These are phyloP conservation scores for Pollenia amentaria DNA, from an alignment of 2,888 invertebrate species.

Conservation along the genomic window DNA sequence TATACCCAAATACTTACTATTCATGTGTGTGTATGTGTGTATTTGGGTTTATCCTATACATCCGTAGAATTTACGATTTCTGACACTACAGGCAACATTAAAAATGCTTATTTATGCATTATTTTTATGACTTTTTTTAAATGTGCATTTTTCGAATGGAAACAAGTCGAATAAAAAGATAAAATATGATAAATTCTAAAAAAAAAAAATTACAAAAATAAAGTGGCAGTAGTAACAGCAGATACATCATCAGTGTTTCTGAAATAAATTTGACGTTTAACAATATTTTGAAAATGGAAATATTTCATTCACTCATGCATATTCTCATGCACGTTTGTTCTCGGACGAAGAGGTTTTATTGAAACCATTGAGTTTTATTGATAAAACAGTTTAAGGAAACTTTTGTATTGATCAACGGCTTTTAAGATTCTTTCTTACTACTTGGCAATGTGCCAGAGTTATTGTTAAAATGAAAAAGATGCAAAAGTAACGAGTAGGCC, in stretches of 20 bases:
- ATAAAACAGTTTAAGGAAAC: not conserved
- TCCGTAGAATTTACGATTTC: constrained; percentile 52
- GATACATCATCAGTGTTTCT: not conserved
- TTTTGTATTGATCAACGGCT: no score
- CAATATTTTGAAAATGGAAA: not conserved
- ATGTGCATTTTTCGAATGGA: constrained; percentile 35
- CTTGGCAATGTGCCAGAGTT: no score
- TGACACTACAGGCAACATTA: constrained; percentile 53
- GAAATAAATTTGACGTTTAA: not conserved
- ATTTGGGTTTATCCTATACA: not conserved
- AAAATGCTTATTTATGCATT: constrained; percentile 71
- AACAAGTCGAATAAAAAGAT: constrained; percentile 23
- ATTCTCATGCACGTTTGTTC: not conserved
- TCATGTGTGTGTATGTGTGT: no score
- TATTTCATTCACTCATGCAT: not conserved
- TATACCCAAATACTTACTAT: no score
- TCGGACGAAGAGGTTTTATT: no score
- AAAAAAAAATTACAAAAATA: constrained; percentile 6
- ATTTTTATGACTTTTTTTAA: constrained; percentile 45
- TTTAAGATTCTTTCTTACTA: no score
- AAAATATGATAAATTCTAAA: not conserved
- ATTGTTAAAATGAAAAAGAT: no score
- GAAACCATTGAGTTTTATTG: not conserved
- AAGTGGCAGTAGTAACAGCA: not conserved
- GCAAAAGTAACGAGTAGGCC: no score